Conservation (phyloP, 2,888 invertebrate genomes). For the Orthonevra nobilis region DNA sequence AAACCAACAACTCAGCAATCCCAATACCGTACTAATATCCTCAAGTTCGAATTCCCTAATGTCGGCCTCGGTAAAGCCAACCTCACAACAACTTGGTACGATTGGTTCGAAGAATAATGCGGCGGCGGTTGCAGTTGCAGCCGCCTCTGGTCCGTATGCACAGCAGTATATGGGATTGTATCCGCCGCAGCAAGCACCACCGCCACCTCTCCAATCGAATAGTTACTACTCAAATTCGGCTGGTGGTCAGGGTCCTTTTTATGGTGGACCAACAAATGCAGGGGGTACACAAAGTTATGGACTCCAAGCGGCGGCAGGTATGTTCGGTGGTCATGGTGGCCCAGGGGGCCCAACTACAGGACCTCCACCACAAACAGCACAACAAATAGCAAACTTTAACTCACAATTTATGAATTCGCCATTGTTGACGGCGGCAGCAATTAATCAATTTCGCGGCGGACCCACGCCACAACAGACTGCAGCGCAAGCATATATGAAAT, state of each 20-base stretch:
- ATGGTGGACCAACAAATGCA: slow-evolving; percentile 77
- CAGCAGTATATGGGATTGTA: slow-evolving; percentile 80
- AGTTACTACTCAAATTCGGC: slow-evolving; percentile 80
- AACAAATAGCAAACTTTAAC: slow-evolving; percentile 79
- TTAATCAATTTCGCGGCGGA: slow-evolving; percentile 79
- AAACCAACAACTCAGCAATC: slow-evolving; percentile 89
- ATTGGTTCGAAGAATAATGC: slow-evolving; percentile 83
- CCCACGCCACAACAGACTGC: slow-evolving; percentile 76
- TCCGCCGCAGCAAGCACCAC: slow-evolving; percentile 78
- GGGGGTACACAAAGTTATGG: slow-evolving; percentile 78
- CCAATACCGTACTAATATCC: slow-evolving; percentile 93
- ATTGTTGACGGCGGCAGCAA: slow-evolving; percentile 83
- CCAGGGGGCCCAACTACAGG: slow-evolving; percentile 76
- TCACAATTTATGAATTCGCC: slow-evolving; percentile 84
- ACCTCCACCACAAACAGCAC: slow-evolving; percentile 77
- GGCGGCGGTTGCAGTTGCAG: slow-evolving; percentile 74
- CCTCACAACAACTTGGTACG: slow-evolving; percentile 90
- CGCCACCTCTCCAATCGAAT: slow-evolving; percentile 79
- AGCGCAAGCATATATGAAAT: slow-evolving; percentile 77
- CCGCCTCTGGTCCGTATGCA: slow-evolving; percentile 73
- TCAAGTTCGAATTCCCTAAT: slow-evolving; percentile 93
- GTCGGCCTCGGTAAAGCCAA: slow-evolving; percentile 91
- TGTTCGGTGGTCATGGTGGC: slow-evolving; percentile 78
- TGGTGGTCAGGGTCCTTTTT: slow-evolving; percentile 79
- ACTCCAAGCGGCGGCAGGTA: slow-evolving; percentile 77